Base-by-base conservation (phyloP, 2,113 vertebrate genomes). In the Amia ocellicauda region DNA sequence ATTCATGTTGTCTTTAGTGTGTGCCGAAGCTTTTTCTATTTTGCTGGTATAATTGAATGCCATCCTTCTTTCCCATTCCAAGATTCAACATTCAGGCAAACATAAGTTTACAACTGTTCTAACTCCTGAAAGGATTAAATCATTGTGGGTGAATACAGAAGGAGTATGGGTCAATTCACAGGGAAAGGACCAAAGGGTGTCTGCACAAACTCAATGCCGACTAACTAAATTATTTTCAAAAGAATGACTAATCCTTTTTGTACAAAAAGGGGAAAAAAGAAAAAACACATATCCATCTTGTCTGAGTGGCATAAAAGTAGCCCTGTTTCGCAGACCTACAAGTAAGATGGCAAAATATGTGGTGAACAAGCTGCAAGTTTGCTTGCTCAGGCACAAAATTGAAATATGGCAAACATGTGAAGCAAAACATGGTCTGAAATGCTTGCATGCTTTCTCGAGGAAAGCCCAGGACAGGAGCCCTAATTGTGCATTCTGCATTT, bases 401-500 rank as follows among this genome's bases (percentile, higher is more conserved):
- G 31, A 36, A 36, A 36, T 36, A 36, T 36, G 31, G 31, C 11
- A 36, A 36, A 11, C 31, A 36, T n/a, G 11, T 36, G 31, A 36
- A 11, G 54, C 72, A 69, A 69, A 79, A 71, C 68, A 72, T n/a
- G n/a, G n/a, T 11, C 31, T 36, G 31, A 36, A 11, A 5, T 11
- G 31, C 31, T 36, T 1, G 11, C 31, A 36, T 36, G 5, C 31
- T 36, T 36, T 7, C 31, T 11, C 5, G 31, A 36, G 1, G 63
- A 41, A 49, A 71, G 65, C 59, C 68, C 55, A 57, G 60, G 67
- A 67, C 62, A 9, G 55, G 69, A 58, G 43, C 63, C 64, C 70
- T 75, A 70, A 71, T 72, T 75, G 70, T 67, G 53, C 52, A n/a
- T 62, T 58, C 61, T 66, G 52, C 68, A 64, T 77, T 69, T 78